These are phyloP conservation scores for Andrena trimmerana DNA, from an alignment of 2,888 invertebrate genomes.

Conservation along the genomic window DNA sequence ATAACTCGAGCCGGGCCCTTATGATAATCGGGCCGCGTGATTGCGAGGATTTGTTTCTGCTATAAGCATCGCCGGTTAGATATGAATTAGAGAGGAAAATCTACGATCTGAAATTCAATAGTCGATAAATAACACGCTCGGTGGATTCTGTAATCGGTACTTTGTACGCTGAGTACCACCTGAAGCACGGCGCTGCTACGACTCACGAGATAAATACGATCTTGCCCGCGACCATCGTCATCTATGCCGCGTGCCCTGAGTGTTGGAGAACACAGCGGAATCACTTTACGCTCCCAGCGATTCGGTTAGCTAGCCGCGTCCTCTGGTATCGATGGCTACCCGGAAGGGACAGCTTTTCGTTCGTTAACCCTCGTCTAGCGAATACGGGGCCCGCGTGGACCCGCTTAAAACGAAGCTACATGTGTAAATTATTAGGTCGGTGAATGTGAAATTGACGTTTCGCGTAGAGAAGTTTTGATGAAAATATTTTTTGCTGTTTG, in stretches of 20 bases:
- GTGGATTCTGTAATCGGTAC: conserved; percentile 77
- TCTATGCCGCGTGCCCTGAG: conserved; percentile 38
- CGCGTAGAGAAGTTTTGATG: no score
- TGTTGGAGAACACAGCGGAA: conserved; percentile 45
- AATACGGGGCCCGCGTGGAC: no score
- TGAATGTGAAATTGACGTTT: no score
- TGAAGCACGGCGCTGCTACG: conserved; percentile 52
- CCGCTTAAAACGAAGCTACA: no score
- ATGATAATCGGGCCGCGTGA: conserved; percentile 77
- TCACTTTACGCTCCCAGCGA: conserved; percentile 60
- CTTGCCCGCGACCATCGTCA: conserved; percentile 58
- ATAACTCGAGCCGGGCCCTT: conserved; percentile 62
- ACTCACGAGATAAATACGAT: conserved; percentile 63
- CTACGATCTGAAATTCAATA: conserved; percentile 80
- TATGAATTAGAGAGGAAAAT: conserved; percentile 78
- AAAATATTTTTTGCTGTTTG: no score
- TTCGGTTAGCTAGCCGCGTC: conserved; percentile 26
- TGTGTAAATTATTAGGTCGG: no score
- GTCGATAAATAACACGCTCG: conserved; percentile 78
- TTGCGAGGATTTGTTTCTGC: conserved; percentile 76
- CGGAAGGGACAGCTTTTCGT: conserved; percentile 29
- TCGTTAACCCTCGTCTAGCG: not conserved
- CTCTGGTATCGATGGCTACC: conserved; percentile 41
- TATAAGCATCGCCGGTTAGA: conserved; percentile 72
- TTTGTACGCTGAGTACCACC: conserved; percentile 74